Evolutionary conservation across 2,888 invertebrate genomes (phyloP).

Genomic region (Julus scandinavius): DNA sequence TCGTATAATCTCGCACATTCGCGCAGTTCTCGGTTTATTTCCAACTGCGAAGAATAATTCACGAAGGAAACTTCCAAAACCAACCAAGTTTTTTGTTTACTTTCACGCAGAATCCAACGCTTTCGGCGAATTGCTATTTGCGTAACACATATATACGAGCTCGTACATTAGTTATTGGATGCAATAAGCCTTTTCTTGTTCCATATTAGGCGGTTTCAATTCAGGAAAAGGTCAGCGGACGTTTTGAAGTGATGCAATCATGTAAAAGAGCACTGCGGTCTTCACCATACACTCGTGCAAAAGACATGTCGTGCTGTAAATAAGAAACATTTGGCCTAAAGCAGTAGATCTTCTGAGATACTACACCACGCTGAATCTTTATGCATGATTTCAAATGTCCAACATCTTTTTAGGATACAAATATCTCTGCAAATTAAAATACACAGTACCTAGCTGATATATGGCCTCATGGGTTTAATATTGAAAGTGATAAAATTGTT

Average conservation of each 20-base stretch:
- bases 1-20: background rate
- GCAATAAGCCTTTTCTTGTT: background rate
- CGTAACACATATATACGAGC: background rate
- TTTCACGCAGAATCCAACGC: background rate
- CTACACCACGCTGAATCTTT: too few relatives aligned
- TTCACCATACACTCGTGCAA: background rate
- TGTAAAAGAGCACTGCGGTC: background rate
- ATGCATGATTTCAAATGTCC: too few relatives aligned
- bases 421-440: too few relatives aligned
- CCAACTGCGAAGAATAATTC: background rate
- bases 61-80: background rate
- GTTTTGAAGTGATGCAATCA: background rate
- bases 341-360: too few relatives aligned
- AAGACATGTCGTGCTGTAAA: too few relatives aligned
- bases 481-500: too few relatives aligned
- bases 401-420: too few relatives aligned
- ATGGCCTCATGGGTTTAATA: too few relatives aligned
- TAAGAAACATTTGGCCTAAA: too few relatives aligned
- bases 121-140: background rate
- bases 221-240: background rate
- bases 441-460: too few relatives aligned
- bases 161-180: background rate
- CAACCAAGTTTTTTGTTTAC: conserved; percentile 30
- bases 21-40: background rate
- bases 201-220: background rate